Conservation (phyloP, 2,113 vertebrate genomes). For the Brachyhypopomus gauderio region DNA sequence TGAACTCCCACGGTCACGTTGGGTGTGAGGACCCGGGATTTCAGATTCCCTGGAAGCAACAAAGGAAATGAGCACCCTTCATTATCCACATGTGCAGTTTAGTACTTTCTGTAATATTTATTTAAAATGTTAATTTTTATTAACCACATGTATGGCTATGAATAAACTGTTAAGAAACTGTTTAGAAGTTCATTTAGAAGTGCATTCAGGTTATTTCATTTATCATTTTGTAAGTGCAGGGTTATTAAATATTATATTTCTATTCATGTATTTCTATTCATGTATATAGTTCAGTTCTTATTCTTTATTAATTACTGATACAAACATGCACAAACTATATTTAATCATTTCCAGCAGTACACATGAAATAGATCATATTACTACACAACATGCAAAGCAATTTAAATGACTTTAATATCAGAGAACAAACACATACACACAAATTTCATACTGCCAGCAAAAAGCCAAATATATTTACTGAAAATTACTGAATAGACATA, state of each 20-base stretch:
- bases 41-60: not conserved
- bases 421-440: not conserved
- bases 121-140: not conserved
- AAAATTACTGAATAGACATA: not conserved
- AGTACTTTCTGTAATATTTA: not conserved
- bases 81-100: not conserved
- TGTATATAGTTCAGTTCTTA: not conserved
- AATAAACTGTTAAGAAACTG: too few relatives aligned
- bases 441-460: not conserved
- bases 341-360: not conserved
- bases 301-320: not conserved
- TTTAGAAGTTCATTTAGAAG: too few relatives aligned
- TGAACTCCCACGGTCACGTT: not conserved
- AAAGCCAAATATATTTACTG: not conserved
- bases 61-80: not conserved
- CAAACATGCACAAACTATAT: not conserved
- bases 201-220: too few relatives aligned
- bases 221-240: too few relatives aligned
- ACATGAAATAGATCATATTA: not conserved
- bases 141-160: not conserved
- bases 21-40: not conserved
- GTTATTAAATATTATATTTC: not conserved
- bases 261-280: not conserved
- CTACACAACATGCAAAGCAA: not conserved
- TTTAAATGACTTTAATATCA: not conserved